Percentiles rank a stretch among this genome's conserved stretches.
phyloP scores from a whole-genome alignment of 2,113 vertebrate genomes.

The Eublepharis macularius region DNA sequence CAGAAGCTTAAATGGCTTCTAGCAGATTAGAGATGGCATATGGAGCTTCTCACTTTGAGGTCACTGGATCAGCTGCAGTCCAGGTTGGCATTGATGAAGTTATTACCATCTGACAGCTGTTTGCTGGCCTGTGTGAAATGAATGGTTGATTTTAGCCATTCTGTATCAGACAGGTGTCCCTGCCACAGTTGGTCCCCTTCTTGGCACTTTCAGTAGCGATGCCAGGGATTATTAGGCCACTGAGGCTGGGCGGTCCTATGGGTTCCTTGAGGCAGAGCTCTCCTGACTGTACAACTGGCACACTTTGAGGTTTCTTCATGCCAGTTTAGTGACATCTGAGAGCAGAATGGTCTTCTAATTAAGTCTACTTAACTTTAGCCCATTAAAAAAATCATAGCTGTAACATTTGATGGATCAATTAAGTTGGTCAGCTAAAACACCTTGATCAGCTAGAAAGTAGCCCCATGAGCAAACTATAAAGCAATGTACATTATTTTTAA shows the following conservation, averaged over 20 bases:
- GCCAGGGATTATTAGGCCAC: not conserved
- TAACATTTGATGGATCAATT: too few species aligned
- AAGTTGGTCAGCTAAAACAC: too few species aligned
- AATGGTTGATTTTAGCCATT: not conserved
- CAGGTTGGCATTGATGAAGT: not conserved
- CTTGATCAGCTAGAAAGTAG: too few species aligned
- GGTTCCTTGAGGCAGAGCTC: not conserved
- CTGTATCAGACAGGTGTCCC: not conserved
- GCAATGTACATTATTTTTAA: too few species aligned
- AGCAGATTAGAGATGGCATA: not conserved
- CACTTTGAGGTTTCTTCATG: not conserved
- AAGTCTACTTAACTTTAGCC: not conserved
- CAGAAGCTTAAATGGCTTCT: slow-evolving; percentile 9
- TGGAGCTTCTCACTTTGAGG: slow-evolving; percentile 24
- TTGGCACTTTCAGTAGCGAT: not conserved
- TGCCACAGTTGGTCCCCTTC: not conserved
- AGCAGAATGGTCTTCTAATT: not conserved
- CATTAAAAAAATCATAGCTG: too few species aligned
- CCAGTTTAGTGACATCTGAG: not conserved
- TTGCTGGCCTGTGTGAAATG: slow-evolving; percentile 1
- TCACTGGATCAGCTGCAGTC: slow-evolving; percentile 26
- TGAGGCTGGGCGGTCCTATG: not conserved
- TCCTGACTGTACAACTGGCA: not conserved
- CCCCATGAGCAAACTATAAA: too few species aligned
- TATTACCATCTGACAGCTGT: slow-evolving; percentile 20